Base-by-base conservation (phyloP, 2,113 vertebrate genomes). In the Pseudopipra pipra region DNA sequence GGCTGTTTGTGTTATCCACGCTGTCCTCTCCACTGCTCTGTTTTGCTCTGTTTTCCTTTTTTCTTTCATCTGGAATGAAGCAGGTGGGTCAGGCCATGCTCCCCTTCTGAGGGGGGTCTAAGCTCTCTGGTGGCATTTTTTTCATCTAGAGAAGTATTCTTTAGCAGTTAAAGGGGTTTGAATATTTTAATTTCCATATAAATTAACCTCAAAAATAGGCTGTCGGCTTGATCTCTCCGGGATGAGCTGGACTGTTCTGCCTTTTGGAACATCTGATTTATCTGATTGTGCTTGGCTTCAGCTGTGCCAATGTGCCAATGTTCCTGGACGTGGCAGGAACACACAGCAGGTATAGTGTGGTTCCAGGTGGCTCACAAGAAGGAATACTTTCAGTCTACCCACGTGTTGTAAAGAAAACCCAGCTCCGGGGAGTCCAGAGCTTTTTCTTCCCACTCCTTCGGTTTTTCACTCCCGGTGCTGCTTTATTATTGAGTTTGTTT, bases 1-100 rank as follows among this genome's bases (percentile, higher is more conserved):
- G 75, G 31, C 72, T 78, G 30, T 13, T 52, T 0, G 0, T 15
- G 3, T 61, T 19, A 8, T 14, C 41, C 37, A 6, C 56, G 10
- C 39, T 22, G 2, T 59, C 27, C 21, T 6, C 6, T 62, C 43
- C 11, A 2, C 23, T n/a, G 49, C 28, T 72, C 33, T 47, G 0
- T 71, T 89, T 78, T 58, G 3, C 44, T 63, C 63, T 44, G 7
- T 22, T 90, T 49, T 44, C 27, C 37, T n/a, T 44, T 27, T 30
- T 37, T 27, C 5, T 22, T 49, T 47, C 27, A 3, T 39, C 41
- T 67, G 24, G 55, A 49, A 47, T 82, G 66, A 14, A 54, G 22
- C n/a, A 31, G 54, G 51, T 62, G 24, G 74, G 63, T 93, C 47
- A 68, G 33, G 9, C 23, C 22, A 8, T 3, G 0, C 4, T 51